phyloP scores from a whole-genome alignment of 2,888 invertebrate genomes.

The Xylota sylvarum region DNA sequence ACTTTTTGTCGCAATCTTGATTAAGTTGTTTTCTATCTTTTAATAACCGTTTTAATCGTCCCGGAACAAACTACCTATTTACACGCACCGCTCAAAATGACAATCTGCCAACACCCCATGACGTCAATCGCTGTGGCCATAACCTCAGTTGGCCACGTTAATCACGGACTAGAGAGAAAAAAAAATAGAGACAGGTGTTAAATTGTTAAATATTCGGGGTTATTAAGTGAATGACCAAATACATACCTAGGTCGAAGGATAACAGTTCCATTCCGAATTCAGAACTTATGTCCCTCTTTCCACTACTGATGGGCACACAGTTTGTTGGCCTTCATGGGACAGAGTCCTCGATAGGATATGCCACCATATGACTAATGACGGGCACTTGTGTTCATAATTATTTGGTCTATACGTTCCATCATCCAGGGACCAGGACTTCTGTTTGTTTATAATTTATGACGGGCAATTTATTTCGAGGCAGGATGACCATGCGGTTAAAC shows the following conservation, averaged over 20 bases:
- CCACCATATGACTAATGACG: slow-evolving; percentile 55
- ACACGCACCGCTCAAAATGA: slow-evolving; percentile 40
- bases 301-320: not conserved
- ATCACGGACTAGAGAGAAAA: not conserved
- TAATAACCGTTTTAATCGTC: slow-evolving; percentile 14
- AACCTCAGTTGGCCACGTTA: not conserved
- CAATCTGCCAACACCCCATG: slow-evolving; percentile 22
- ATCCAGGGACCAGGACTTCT: slow-evolving; percentile 37
- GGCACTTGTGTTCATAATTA: slow-evolving; percentile 56
- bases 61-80: slow-evolving; percentile 40
- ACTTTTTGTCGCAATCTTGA: not conserved
- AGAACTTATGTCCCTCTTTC: slow-evolving; percentile 11
- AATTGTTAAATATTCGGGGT: slow-evolving; percentile 58
- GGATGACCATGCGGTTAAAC: slow-evolving; percentile 39
- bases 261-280: slow-evolving; percentile 38
- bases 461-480: slow-evolving; percentile 51
- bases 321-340: not conserved
- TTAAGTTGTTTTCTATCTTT: slow-evolving; percentile 18
- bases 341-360: not conserved
- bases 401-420: slow-evolving; percentile 34
- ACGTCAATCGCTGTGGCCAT: slow-evolving; percentile 18
- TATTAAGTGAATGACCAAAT: slow-evolving; percentile 33
- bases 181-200: slow-evolving; percentile 62
- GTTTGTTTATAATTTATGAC: slow-evolving; percentile 62
- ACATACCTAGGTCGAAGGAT: slow-evolving; percentile 5